Base-by-base conservation (phyloP, 2,888 invertebrate species). In the Hypercompe scribonia region DNA sequence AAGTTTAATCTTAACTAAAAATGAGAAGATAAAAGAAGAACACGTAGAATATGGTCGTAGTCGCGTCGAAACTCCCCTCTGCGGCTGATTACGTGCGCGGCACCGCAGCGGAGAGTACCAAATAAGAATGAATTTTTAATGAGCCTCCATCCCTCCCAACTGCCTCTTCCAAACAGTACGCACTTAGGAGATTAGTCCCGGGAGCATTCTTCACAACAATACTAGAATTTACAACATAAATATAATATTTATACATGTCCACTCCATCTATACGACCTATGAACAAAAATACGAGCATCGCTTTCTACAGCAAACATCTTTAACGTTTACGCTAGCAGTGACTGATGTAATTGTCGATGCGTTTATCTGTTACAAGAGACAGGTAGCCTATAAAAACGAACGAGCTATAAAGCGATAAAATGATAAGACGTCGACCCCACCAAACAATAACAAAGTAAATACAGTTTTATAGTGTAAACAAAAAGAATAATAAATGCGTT, bases 81-180 rank as follows among this genome's bases (percentile, higher is more conserved):
- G 91, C 90, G 94, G 93, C 93, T 94, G 94, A 94, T 94, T 94
- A 93, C 93, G 87, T 46, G 36, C 70, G 66, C 66, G 33, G 85
- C 83, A 63, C 74, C 70, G 46, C 65, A 50, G 65, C 65, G 71
- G 84, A 80, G 87, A 87, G 92, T 91, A 90, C 93, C 91, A 94
- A 95, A 94, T 94, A 95, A 94, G 95, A 95, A 95, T 95, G 95
- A 95, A 95, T 94, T 95, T 95, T 95, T 95, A 95, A 95, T 95
- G 94, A 95, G 90, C 87, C 86, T 86, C 85, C 86, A 87, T 87
- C 87, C 81, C 84, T 77, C 81, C 73, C 73, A 58, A 72, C 78
- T 76, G 79, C 84, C 86, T 83, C 87, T 86, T 85, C 84, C 85
- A 86, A 90, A 88, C 89, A 90, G 88, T 90, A 93, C 95, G 95